Evolutionary conservation across 2,888 invertebrate species (phyloP), one percentile per base, ranked within the genome.

Genomic region (Lithophane leautieri): DNA sequence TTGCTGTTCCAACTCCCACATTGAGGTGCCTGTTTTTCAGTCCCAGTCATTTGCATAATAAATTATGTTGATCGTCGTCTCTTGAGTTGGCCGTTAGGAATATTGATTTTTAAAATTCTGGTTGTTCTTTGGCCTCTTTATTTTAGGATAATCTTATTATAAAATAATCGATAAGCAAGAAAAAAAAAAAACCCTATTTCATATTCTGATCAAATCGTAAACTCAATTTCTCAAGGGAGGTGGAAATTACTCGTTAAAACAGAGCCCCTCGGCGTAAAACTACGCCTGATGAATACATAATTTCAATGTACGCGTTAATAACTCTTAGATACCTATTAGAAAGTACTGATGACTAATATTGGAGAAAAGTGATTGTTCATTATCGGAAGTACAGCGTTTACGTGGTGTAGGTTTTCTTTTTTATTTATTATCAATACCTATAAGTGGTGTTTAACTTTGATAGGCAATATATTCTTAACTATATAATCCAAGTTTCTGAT

Each of bases 241-340:
- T 89, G 86, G 85, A 88, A 92, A 92, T 91, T 90, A 90, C 81
- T 87, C 90, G 87, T 88, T 91, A 88, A 89, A 90, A 87, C 84
- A 87, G 82, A 88, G 86, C 85, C 84, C 86, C 80, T 76, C 78
- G 67, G 78, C 90, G 81, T 82, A 83, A 82, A 86, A 87, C 87
- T 89, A 90, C 92, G 89, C 86, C 86, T 76, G 78, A 69, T 86
- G 94, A 94, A 94, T 94, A 91, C 86, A 86, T 91, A 92, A 94
- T 93, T 90, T 90, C 81, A 90, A 90, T 89, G 70, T 81, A 61
- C 70, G 58, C 86, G 61, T 76, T 88, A 84, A 88, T 88, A 86
- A 72, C 81, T 72, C 68, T 80, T 78, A 78, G 67, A 85, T 75
- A 73, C 70, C 73, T 77, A 81, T 83, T 78, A 81, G 42, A 77